Evolutionary conservation across 2,888 invertebrate species (phyloP).

Genomic region (Nasonovia ribisnigri): DNA sequence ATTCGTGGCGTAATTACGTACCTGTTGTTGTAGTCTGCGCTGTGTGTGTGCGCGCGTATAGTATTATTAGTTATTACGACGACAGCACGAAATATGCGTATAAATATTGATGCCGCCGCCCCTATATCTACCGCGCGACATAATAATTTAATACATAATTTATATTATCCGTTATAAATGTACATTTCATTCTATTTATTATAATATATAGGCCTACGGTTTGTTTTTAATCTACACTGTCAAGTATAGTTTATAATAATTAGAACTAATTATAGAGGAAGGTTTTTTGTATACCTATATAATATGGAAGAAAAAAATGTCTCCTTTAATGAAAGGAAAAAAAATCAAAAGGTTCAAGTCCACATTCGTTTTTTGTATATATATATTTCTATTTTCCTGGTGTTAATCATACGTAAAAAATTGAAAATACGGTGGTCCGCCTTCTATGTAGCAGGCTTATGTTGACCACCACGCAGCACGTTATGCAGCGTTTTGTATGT

Average conservation of each 20-base stretch:
- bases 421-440: neutral
- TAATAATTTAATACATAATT: neutral
- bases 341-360: neutral
- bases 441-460: neutral
- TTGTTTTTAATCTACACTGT: neutral
- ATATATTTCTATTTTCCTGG: neutral
- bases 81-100: slow-evolving; percentile 30
- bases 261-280: neutral
- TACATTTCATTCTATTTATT: neutral
- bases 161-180: neutral
- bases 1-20: slow-evolving; percentile 48
- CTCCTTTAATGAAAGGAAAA: neutral
- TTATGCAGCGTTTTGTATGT: neutral
- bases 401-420: neutral
- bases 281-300: neutral
- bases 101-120: slow-evolving; percentile 13
- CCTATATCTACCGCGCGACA: neutral
- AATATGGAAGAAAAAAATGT: neutral
- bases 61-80: slow-evolving; percentile 38
- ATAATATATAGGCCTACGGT: neutral
- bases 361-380: neutral
- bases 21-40: slow-evolving; percentile 42
- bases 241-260: neutral
- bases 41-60: neutral
- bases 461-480: neutral